Conservation (phyloP, 1,140 invertebrate genomes). For the Drosophila kikkawai region DNA sequence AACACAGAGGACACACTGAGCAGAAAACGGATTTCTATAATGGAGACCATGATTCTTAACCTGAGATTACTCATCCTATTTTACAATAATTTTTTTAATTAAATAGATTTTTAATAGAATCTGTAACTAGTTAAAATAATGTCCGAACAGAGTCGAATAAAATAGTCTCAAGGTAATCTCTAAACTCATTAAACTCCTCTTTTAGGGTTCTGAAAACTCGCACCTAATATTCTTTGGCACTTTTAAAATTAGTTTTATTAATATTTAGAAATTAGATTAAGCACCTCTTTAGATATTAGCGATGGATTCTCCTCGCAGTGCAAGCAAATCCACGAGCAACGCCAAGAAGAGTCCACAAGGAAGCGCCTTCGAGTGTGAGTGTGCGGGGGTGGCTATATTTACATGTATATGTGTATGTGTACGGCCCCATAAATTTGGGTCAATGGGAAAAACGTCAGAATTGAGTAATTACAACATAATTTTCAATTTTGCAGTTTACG, state of each 20-base stretch:
- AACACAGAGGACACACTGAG: slow-evolving; percentile 13
- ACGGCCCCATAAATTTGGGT: slow-evolving; percentile 79
- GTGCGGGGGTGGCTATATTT: slow-evolving; percentile 9
- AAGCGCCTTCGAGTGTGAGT: slow-evolving; percentile 23
- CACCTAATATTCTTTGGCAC: neutral
- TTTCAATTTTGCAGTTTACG: slow-evolving; percentile 84
- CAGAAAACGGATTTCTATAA: neutral
- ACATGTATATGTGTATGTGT: slow-evolving; percentile 13
- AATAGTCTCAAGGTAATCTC: no score
- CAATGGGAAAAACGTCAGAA: slow-evolving; percentile 83
- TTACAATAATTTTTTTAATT: no score
- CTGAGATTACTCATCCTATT: no score
- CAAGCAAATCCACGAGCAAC: slow-evolving; percentile 14
- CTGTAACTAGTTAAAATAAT: no score
- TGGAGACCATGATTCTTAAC: neutral
- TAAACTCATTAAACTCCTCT: neutral
- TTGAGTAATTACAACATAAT: slow-evolving; percentile 84
- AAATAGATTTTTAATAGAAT: neutral
- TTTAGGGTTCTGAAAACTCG: neutral
- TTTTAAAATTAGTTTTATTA: neutral
- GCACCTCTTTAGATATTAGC: neutral
- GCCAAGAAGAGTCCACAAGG: slow-evolving; percentile 25
- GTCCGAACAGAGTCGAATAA: no score
- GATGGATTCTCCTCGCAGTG: neutral
- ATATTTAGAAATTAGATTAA: neutral